phyloP scores from a whole-genome alignment of 2,888 invertebrate genomes.

The Perithous albicinctus region DNA sequence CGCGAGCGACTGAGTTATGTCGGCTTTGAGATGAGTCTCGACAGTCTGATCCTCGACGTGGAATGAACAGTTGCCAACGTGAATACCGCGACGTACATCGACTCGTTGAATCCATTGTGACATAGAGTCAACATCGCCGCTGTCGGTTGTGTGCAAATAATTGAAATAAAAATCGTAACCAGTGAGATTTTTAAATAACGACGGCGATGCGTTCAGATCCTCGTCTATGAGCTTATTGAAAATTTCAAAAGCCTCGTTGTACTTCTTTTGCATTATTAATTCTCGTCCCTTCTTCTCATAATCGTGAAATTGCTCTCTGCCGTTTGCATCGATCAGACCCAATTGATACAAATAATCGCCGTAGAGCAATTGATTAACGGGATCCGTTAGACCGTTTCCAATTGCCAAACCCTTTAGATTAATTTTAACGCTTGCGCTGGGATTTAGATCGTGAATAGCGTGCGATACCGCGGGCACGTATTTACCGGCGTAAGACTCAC shows the following conservation, averaged over 20 bases:
- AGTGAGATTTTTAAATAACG: constrained; percentile 90
- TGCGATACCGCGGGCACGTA: constrained; percentile 92
- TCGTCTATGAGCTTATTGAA: constrained; percentile 91
- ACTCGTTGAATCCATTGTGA: constrained; percentile 88
- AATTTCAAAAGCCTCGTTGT: constrained; percentile 89
- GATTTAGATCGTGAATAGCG: constrained; percentile 89
- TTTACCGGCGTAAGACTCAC: constrained; percentile 95
- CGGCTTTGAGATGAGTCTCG: constrained; percentile 89
- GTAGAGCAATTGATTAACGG: constrained; percentile 91
- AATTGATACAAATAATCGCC: constrained; percentile 92
- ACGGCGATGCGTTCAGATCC: constrained; percentile 87
- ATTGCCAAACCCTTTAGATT: constrained; percentile 91
- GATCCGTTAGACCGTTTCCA: constrained; percentile 93
- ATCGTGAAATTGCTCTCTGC: constrained; percentile 87
- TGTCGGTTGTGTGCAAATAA: constrained; percentile 88
- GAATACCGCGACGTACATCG: constrained; percentile 90
- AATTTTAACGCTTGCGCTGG: constrained; percentile 87
- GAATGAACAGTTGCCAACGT: constrained; percentile 93
- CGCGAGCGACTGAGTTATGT: constrained; percentile 93
- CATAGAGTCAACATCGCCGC: constrained; percentile 86
- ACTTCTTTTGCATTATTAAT: constrained; percentile 88
- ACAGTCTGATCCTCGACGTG: constrained; percentile 88
- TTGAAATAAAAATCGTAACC: constrained; percentile 92
- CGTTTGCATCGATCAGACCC: constrained; percentile 89
- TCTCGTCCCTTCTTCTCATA: constrained; percentile 87